phyloP scores from a whole-genome alignment of 1,140 invertebrate genomes.

The Solenopsis invicta region DNA sequence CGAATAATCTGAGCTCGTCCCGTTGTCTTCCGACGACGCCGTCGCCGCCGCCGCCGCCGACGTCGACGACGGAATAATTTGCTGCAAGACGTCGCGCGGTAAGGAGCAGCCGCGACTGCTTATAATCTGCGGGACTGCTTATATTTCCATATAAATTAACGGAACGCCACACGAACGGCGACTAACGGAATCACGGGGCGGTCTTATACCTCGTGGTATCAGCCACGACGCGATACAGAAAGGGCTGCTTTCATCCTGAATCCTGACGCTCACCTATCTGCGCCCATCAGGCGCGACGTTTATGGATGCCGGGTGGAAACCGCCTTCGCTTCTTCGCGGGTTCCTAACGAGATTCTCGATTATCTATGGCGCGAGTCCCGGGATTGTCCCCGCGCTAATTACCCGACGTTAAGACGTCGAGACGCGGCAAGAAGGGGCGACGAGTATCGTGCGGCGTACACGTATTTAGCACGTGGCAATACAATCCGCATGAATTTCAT shows the following conservation, averaged over 20 bases:
- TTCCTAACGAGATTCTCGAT: slow-evolving; percentile 50
- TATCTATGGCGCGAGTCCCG: neutral
- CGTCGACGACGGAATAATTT: slow-evolving; percentile 61
- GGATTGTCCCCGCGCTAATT: slow-evolving; percentile 53
- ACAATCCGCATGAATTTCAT: neutral
- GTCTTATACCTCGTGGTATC: slow-evolving; percentile 29
- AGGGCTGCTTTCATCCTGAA: slow-evolving; percentile 24
- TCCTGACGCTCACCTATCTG: slow-evolving; percentile 9
- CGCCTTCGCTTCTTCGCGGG: slow-evolving; percentile 22
- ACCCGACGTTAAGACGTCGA: slow-evolving; percentile 6
- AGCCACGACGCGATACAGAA: slow-evolving; percentile 34
- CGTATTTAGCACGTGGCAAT: neutral
- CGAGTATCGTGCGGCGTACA: neutral
- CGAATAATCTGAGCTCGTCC: slow-evolving; percentile 29
- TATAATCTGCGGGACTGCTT: slow-evolving; percentile 63
- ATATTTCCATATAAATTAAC: slow-evolving; percentile 73
- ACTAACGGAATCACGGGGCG: slow-evolving; percentile 53
- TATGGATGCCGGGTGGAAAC: slow-evolving; percentile 21
- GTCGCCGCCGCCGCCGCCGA: neutral
- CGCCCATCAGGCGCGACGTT: slow-evolving; percentile 31
- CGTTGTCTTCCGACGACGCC: slow-evolving; percentile 17
- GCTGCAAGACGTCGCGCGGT: slow-evolving; percentile 42
- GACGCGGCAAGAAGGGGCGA: slow-evolving; percentile 3
- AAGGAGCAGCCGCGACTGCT: slow-evolving; percentile 39
- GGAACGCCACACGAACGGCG: slow-evolving; percentile 13